These are phyloP conservation scores for Ametastegia equiseti DNA, from an alignment of 2,888 invertebrate genomes.

Conservation along the genomic window DNA sequence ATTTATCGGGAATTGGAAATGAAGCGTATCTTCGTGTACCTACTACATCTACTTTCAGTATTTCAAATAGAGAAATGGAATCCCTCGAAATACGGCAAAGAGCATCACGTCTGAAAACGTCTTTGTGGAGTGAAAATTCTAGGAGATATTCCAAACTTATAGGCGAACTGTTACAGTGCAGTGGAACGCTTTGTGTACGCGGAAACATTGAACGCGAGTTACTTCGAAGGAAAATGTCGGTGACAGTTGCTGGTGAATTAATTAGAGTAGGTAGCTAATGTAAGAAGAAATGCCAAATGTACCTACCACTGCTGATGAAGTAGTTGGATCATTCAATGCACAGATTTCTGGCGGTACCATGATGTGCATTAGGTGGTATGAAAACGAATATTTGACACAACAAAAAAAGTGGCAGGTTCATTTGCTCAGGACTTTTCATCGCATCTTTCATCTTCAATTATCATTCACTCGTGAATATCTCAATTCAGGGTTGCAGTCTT, in stretches of 20 bases:
- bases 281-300: neutral
- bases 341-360: neutral
- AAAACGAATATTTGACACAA: too few relatives aligned
- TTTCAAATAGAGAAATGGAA: neutral
- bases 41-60: too few relatives aligned
- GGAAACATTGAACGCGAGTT: slow-evolving; percentile 3
- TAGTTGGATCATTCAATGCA: neutral
- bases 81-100: neutral
- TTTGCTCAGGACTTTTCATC: too few relatives aligned
- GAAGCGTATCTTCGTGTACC: neutral
- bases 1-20: neutral
- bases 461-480: too few relatives aligned
- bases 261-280: neutral
- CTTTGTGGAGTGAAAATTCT: neutral
- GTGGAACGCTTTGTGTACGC: neutral
- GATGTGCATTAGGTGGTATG: too few relatives aligned
- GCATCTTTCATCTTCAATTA: too few relatives aligned
- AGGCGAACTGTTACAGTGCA: neutral
- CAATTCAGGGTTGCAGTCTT: too few relatives aligned
- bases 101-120: neutral
- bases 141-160: neutral
- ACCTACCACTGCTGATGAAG: neutral
- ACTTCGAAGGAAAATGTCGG: neutral
- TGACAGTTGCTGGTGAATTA: neutral
- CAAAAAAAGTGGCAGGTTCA: too few relatives aligned